Base-by-base conservation (phyloP, 2,797 vertebrate genomes). In the Danio jaintianensis region DNA sequence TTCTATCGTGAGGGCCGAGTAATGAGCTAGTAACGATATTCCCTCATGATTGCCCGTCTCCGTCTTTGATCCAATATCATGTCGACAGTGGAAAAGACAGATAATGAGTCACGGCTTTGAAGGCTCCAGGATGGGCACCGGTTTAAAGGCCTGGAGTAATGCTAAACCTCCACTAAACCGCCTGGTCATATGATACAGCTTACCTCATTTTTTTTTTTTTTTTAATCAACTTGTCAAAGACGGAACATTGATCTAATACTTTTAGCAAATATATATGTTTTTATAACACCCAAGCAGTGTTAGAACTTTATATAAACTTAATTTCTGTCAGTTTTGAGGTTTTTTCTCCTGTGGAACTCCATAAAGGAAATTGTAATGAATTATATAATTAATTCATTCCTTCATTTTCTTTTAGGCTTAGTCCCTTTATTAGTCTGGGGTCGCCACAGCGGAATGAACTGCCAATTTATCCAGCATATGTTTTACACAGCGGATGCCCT, bases 121-220 rank as follows among this genome's bases (percentile, higher is more conserved):
- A 86, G 83, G 79, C 77, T 82, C 84, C 70, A 16, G 63, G 64
- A 78, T 47, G 75, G 87, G 84, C 79, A 56, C 84, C 81, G 82
- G 76, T 87, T 87, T 83, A 86, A 91, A 91, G 88, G 87, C 86
- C 86, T 85, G 80, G 79, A 82, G 87, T 92, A 91, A 92, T 74
- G 72, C 68, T 85, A 90, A 88, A 87, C 89, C 87, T 80, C 83
- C 78, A 55, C 75, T 77, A 77, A 77, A 82, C 82, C 58, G 55
- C 42, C 63, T 47, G 69, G 81, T 84, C 66, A 85, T 82, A 78
- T 82, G 87, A 90, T 89, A 86, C 70, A 16, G 71, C 59, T 86
- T 52, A 78, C 66, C 85, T 78, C 29, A 29, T 29, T 29, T 29
- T n/a, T n/a, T n/a, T n/a, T 80, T 80, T 61, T 82, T 79, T 77